Evolutionary conservation across 2,113 vertebrate species (phyloP), one percentile per base, ranked within the genome.

Genomic region (Hemicordylus capensis): DNA sequence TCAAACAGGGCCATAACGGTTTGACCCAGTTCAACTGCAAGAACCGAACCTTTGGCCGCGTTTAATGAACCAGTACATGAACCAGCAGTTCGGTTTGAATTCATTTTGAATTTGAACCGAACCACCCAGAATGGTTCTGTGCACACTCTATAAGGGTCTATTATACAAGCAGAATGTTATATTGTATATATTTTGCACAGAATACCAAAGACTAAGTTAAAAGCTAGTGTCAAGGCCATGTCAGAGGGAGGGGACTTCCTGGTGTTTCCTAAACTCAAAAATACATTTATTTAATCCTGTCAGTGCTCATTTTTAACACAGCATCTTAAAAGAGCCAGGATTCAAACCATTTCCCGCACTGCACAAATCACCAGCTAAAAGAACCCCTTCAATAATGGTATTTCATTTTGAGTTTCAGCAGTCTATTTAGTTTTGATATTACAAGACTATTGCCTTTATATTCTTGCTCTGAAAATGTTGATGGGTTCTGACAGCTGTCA

Each of bases 401-500:
- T 94, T 92, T 94, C 85, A 91, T 93, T 94, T 91, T 90, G 80
- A 90, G 72, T 95, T 94, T 94, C 87, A 91, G 83, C 89, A 93
- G 92, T 94, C 90, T 61, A 19, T 94, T 96, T 91, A 93, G 91
- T 89, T 94, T 93, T 85, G 86, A 64, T 93, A 88, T 93, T 93
- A 94, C 92, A 94, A 93, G 82, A 12, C 90, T 94, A 93, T 95
- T 95, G 95, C 81, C 77, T 94, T 93, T 92, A 89, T 85, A 87
- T 87, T 90, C 59, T 92, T 88, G 59, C 82, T 80, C 81, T 94
- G 92, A 94, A 61, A 85, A 88, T 89, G 88, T 90, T 94, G 90
- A 96, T 96, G 90, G 85, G 89, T 93, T 93, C 86, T 96, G 94
- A 95, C 95, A 95, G 89, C 88, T 93, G 90, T 95, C 92, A 91